phyloP scores from a whole-genome alignment of 2,888 invertebrate species.

The Chloroclysta siterata region DNA sequence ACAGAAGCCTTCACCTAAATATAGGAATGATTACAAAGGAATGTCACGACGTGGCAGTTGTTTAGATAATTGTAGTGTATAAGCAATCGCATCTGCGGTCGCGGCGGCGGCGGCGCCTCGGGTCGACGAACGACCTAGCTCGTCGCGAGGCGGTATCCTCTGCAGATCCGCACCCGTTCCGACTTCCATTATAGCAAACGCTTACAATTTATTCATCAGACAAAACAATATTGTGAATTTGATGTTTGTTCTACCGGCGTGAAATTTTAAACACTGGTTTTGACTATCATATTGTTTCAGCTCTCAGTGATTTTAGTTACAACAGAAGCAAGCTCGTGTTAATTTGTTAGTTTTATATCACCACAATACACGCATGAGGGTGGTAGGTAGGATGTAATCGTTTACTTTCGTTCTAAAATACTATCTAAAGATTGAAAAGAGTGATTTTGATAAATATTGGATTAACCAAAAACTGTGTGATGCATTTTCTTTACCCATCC shows the following conservation, averaged over 20 bases:
- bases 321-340: background rate
- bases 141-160: conserved; percentile 59
- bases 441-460: background rate
- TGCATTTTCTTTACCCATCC: too few species aligned
- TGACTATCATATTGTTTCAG: background rate
- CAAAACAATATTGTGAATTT: conserved; percentile 17
- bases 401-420: background rate
- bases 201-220: conserved; percentile 22
- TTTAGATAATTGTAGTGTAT: conserved; percentile 77
- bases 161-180: conserved; percentile 51
- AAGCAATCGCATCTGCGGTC: conserved; percentile 75
- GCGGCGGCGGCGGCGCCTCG: conserved; percentile 43
- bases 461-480: too few species aligned
- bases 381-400: background rate
- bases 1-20: conserved; percentile 80
- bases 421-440: background rate
- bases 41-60: conserved; percentile 80
- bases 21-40: conserved; percentile 77
- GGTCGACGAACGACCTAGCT: conserved; percentile 84
- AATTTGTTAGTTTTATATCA: background rate
- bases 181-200: conserved; percentile 32
- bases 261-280: conserved; percentile 2
- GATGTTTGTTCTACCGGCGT: conserved; percentile 6
- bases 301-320: background rate
- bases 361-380: background rate